phyloP scores from a whole-genome alignment of 2,113 vertebrate species.

The Carlito syrichta region DNA sequence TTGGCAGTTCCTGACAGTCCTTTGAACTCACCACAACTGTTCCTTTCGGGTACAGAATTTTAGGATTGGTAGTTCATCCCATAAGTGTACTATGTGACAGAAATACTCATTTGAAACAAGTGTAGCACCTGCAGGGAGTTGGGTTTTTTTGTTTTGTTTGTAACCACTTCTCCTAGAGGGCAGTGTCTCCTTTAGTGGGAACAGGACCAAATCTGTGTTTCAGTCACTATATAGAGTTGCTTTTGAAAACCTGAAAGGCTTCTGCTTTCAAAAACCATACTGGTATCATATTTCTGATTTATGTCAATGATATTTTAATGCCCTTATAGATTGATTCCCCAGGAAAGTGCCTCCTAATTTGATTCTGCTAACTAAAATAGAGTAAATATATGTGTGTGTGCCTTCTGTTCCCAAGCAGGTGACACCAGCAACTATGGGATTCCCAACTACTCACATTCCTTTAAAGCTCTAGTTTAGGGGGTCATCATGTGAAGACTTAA shows the following conservation, averaged over 20 bases:
- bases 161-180: background rate
- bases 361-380: background rate
- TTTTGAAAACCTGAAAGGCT: background rate
- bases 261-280: background rate
- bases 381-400: background rate
- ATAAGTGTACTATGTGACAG: background rate
- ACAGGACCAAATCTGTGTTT: background rate
- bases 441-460: background rate
- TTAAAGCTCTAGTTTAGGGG: background rate
- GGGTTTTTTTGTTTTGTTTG: background rate
- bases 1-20: background rate
- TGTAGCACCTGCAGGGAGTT: background rate
- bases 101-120: background rate
- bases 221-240: background rate
- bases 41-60: background rate
- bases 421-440: background rate
- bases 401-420: background rate
- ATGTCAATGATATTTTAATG: background rate
- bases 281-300: background rate
- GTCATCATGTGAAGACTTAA: background rate
- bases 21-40: background rate
- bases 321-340: background rate
- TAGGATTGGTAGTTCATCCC: background rate
- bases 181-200: background rate
- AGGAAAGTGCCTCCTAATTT: background rate